Evolutionary conservation across 2,888 invertebrate genomes (phyloP), one percentile per base, ranked within the genome.

Genomic region (Fragum whitleyi): DNA sequence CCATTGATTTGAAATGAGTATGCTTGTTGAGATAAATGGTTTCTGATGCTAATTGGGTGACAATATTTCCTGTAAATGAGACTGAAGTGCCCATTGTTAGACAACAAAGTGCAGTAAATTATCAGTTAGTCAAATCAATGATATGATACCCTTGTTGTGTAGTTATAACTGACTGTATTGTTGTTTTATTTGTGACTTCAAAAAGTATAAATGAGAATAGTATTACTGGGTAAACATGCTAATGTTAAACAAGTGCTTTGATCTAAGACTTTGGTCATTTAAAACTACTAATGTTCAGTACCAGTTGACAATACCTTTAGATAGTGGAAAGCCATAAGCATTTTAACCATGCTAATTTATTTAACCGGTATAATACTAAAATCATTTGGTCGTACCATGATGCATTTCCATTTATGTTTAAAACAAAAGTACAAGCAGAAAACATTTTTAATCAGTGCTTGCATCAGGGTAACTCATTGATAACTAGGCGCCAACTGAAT

Each of bases 21-120:
- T 36, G 32, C 3, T 9, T 36, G 32, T 36, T 6, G 32, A 36
- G 32, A 36, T 6, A 36, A 36, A 9, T 36, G 32, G 32, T 36
- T 36, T 36, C 32, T 36, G 32, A 36, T 26, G 61, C n/a, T 61
- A 61, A 61, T 61, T 61, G n/a, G 32, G 29, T 32, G 61, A 61
- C n/a, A 61, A 32, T 61, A 2, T n/a, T 61, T 14, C 29, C 61
- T 32, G 32, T 32, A 28, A 61, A 61, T 61, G n/a, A 32, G 21
- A 6, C 32, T 32, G 61, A 23, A 32, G 16, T 7, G 2, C 9
- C 11, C 23, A 29, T 32, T 61, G 61, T 61, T 61, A 7, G 29
- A 6, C 3, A 61, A 32, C 32, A 61, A 26, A 19, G 14, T n/a
- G 32, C n/a, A 29, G 61, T 32, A 57, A 57, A 57, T 57, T 57